Evolutionary conservation across 2,888 invertebrate genomes (phyloP).

Genomic region (Platypus cylindrus): DNA sequence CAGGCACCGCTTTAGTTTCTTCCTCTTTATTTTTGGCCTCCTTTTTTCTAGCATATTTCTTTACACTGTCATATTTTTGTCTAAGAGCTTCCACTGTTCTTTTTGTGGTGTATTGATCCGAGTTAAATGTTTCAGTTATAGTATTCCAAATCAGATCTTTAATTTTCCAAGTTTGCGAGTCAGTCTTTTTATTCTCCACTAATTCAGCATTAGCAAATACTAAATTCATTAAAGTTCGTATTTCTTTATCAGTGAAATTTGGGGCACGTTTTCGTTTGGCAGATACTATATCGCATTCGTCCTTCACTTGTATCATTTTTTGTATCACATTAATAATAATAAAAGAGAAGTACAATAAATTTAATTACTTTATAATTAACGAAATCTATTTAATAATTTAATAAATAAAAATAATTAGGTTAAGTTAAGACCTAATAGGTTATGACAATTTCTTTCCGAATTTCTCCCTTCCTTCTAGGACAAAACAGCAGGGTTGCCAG

Average conservation of each 20-base stretch:
- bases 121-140: slow-evolving; percentile 10
- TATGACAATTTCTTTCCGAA: too few species aligned
- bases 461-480: too few species aligned
- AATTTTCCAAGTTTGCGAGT: slow-evolving; percentile 12
- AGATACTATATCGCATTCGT: background rate
- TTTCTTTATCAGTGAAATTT: slow-evolving; percentile 13
- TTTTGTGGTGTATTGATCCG: slow-evolving; percentile 6
- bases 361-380: too few species aligned
- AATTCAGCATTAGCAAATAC: slow-evolving; percentile 11
- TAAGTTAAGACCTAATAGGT: too few species aligned
- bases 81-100: slow-evolving; percentile 10
- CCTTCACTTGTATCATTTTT: background rate
- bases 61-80: slow-evolving; percentile 13
- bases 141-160: slow-evolving; percentile 12
- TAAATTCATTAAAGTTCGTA: slow-evolving; percentile 9
- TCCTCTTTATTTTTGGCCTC: slow-evolving; percentile 12
- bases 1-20: slow-evolving; percentile 7
- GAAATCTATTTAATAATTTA: too few species aligned
- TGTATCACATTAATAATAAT: too few species aligned
- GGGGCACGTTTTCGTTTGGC: slow-evolving; percentile 10
- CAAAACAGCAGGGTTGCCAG: too few species aligned
- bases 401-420: too few species aligned
- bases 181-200: slow-evolving; percentile 12
- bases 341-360: too few species aligned
- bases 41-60: slow-evolving; percentile 12